These are phyloP conservation scores for Coptotermes formosanus DNA, from an alignment of 1,140 invertebrate species.

Conservation along the genomic window DNA sequence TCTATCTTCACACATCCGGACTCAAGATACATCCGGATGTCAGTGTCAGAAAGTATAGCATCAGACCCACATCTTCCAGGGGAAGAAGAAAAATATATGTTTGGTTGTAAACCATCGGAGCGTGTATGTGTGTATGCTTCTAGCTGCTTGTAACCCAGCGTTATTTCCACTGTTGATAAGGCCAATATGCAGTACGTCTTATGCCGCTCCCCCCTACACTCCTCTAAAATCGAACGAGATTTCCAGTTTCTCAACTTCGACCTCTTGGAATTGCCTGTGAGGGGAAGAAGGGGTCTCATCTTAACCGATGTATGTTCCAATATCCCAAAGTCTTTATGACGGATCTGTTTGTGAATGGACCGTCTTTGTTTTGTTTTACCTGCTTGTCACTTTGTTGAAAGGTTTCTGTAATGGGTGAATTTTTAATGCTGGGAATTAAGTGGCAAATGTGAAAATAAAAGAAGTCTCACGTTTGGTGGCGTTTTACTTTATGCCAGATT, in stretches of 20 bases:
- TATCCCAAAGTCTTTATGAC: too few relatives aligned
- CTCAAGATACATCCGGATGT: neutral
- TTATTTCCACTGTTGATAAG: slow-evolving; percentile 7
- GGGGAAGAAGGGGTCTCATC: neutral
- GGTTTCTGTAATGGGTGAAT: too few relatives aligned
- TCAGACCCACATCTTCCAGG: neutral
- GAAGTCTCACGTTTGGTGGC: too few relatives aligned
- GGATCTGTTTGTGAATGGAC: too few relatives aligned
- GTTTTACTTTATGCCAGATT: too few relatives aligned
- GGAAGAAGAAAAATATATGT: neutral
- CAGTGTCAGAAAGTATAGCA: slow-evolving; percentile 7
- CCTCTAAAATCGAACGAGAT: neutral
- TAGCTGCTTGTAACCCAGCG: neutral
- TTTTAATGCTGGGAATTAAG: too few relatives aligned
- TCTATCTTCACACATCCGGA: slow-evolving; percentile 12
- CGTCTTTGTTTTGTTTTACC: too few relatives aligned
- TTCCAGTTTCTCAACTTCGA: neutral
- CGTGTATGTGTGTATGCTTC: neutral
- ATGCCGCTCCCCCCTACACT: neutral
- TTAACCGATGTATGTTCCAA: too few relatives aligned
- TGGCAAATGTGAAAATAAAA: too few relatives aligned
- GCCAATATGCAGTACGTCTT: neutral
- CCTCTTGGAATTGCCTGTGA: neutral
- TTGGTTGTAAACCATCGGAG: neutral
- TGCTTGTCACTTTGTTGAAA: too few relatives aligned